Conservation (phyloP, 2,888 invertebrate genomes). For the Xylota sylvarum region DNA sequence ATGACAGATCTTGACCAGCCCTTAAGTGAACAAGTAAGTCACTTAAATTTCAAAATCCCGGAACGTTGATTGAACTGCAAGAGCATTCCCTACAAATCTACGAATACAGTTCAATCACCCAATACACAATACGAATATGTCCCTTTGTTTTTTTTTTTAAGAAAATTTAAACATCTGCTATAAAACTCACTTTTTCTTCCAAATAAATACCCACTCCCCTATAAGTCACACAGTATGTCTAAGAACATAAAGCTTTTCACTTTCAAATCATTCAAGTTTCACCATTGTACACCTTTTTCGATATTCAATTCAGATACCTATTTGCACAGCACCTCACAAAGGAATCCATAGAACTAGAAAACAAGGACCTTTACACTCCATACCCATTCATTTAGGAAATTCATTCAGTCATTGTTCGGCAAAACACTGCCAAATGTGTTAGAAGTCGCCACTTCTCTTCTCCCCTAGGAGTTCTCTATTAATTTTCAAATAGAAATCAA, state of each 20-base stretch:
- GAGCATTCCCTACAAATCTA: too few species aligned
- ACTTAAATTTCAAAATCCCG: too few species aligned
- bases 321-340: conserved; percentile 39
- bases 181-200: too few species aligned
- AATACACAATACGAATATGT: too few species aligned
- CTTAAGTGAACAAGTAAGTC: too few species aligned
- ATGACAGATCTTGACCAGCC: too few species aligned
- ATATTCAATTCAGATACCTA: conserved; percentile 7
- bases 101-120: too few species aligned
- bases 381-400: conserved; percentile 46
- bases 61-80: too few species aligned
- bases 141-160: background rate
- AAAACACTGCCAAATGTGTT: conserved; percentile 27
- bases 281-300: conserved; percentile 14
- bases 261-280: conserved; percentile 24
- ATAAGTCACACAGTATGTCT: background rate
- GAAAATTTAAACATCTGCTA: conserved; percentile 1
- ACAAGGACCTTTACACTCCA: conserved; percentile 20
- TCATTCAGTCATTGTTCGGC: conserved; percentile 43
- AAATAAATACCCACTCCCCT: background rate
- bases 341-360: conserved; percentile 31
- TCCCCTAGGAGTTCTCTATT: conserved; percentile 62
- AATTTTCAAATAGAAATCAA: conserved; percentile 70
- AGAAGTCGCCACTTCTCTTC: conserved; percentile 46
- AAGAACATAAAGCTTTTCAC: conserved; percentile 19